Conservation (phyloP, 2,888 invertebrate genomes). For the Prosopocoilus inquinatus region DNA sequence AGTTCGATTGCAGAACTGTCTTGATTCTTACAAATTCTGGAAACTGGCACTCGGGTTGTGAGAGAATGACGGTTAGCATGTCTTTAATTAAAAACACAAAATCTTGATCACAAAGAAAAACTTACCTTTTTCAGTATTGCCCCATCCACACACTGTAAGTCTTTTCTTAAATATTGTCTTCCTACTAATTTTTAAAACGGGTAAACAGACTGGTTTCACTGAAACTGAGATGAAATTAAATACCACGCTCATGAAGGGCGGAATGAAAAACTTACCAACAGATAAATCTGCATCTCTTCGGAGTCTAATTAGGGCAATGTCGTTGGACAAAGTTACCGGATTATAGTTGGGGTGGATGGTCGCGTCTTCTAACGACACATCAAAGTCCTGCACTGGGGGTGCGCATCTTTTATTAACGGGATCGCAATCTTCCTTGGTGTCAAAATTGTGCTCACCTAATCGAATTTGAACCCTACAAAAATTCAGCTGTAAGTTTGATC, state of each 20-base stretch:
- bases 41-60: too few species aligned
- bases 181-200: conserved; percentile 27
- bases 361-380: neutral
- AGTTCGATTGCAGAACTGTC: too few species aligned
- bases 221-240: conserved; percentile 2
- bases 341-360: neutral
- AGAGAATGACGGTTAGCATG: too few species aligned
- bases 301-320: neutral
- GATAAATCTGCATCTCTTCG: neutral
- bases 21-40: too few species aligned
- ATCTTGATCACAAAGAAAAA: too few species aligned
- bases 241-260: neutral
- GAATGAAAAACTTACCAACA: neutral
- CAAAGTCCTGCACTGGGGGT: neutral
- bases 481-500: neutral
- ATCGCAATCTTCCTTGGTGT: conserved; percentile 46
- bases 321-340: neutral
- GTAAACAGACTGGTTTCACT: conserved; percentile 52
- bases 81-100: too few species aligned
- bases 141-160: conserved; percentile 57
- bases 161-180: neutral
- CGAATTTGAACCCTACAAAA: conserved; percentile 56
- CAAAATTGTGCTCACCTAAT: conserved; percentile 60
- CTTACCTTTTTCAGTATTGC: conserved; percentile 44
- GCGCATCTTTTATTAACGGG: neutral